Conservation (phyloP, 2,113 vertebrate species). For the Malurus elegans region DNA sequence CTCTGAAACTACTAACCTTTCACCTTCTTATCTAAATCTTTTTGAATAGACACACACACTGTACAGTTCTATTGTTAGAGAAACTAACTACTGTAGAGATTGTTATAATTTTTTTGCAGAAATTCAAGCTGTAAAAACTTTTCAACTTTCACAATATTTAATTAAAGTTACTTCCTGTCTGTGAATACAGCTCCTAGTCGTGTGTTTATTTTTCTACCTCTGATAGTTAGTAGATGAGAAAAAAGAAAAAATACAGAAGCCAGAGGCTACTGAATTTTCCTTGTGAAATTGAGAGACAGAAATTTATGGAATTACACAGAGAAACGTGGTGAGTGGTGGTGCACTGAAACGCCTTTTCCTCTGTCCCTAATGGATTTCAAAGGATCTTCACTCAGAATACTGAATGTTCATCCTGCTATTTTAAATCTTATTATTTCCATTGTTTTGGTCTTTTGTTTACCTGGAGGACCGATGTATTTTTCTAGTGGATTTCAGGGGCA, state of each 20-base stretch:
- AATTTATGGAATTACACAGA: background rate
- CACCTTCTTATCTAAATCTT: constrained; percentile 84
- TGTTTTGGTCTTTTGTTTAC: background rate
- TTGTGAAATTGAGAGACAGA: background rate
- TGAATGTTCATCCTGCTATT: background rate
- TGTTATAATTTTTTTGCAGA: constrained; percentile 98
- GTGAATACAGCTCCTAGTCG: constrained; percentile 80
- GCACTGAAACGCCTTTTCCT: background rate
- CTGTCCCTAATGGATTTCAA: background rate
- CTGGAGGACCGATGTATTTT: background rate
- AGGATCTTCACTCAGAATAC: background rate
- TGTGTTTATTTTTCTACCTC: constrained; percentile 73
- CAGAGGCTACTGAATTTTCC: background rate
- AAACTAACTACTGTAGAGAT: constrained; percentile 98
- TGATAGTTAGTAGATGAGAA: background rate
- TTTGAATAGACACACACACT: constrained; percentile 95
- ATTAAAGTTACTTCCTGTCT: constrained; percentile 99
- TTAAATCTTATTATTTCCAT: background rate
- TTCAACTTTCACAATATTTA: constrained; percentile 99
- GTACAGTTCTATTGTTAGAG: constrained; percentile 95
- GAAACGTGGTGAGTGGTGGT: background rate
- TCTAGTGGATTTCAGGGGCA: background rate
- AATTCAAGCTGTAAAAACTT: constrained; percentile 98
- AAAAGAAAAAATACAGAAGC: background rate
- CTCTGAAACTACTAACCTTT: constrained; percentile 85